These are phyloP conservation scores for Acanthis flammea DNA, from an alignment of 2,797 vertebrate genomes.

Conservation along the genomic window DNA sequence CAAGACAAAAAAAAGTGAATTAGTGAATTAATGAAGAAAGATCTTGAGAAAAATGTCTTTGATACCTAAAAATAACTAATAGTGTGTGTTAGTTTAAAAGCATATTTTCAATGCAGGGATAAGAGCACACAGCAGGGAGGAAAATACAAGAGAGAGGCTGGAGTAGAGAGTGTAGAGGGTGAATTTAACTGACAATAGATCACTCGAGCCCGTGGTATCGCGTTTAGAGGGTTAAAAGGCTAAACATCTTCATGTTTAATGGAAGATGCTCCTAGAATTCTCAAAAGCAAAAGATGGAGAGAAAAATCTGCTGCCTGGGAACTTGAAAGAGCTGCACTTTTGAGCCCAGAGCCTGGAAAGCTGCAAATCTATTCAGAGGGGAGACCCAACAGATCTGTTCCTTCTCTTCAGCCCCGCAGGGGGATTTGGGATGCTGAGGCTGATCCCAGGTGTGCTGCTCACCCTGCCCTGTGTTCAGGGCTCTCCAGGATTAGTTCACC, in stretches of 20 bases:
- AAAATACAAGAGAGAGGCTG: constrained; percentile 42
- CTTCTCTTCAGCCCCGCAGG: background rate
- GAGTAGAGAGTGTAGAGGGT: constrained; percentile 34
- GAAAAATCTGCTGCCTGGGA: constrained; percentile 47
- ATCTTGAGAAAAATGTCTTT: constrained; percentile 58
- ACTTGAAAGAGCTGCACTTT: constrained; percentile 45
- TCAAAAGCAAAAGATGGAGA: constrained; percentile 45
- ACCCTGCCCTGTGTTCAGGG: accelerated
- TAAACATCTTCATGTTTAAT: constrained; percentile 48
- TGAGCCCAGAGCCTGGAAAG: background rate
- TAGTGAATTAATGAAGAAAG: constrained; percentile 68
- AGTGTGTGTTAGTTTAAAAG: constrained; percentile 49
- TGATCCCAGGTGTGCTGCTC: background rate
- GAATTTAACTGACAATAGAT: constrained; percentile 69
- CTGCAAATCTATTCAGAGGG: background rate
- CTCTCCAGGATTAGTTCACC: background rate
- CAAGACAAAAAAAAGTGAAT: constrained; percentile 61
- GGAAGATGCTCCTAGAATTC: constrained; percentile 56
- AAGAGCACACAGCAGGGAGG: constrained; percentile 55
- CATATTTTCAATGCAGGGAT: constrained; percentile 57
- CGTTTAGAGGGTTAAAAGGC: constrained; percentile 60
- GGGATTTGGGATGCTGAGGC: background rate
- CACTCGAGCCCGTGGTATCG: constrained; percentile 34
- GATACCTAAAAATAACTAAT: constrained; percentile 61
- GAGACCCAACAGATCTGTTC: background rate